Conservation (phyloP, 2,113 vertebrate species). For the Helogale parvula region DNA sequence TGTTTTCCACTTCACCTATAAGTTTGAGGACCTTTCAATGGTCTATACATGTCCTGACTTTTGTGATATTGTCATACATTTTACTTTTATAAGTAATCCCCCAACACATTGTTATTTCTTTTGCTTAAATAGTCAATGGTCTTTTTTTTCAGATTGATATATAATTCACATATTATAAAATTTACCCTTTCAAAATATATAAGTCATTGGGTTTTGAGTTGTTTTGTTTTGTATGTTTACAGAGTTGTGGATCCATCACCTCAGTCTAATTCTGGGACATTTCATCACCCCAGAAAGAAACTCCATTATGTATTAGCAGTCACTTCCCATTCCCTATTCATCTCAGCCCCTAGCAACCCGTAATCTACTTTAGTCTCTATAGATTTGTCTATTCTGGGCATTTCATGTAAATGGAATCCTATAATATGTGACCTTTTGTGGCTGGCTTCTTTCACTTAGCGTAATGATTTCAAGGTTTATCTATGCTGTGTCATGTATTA, state of each 20-base stretch:
- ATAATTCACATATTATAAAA: not conserved
- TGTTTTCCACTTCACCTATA: not conserved
- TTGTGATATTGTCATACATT: not conserved
- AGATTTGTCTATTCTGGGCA: not conserved
- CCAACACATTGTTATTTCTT: not conserved
- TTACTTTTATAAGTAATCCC: not conserved
- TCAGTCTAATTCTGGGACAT: not conserved
- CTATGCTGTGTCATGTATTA: not conserved
- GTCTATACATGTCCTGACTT: not conserved
- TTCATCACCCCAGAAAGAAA: not conserved
- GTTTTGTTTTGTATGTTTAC: not conserved
- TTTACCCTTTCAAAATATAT: not conserved
- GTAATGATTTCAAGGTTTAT: constrained; percentile 10
- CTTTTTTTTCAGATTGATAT: not conserved
- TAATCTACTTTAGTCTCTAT: not conserved
- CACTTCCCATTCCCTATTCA: not conserved
- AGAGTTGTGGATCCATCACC: not conserved
- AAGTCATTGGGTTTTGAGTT: not conserved
- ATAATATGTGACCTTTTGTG: not conserved
- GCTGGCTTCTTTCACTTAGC: not conserved
- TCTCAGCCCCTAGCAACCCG: not conserved
- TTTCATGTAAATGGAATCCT: not conserved
- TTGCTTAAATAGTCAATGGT: not conserved
- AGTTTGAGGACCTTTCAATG: not conserved
- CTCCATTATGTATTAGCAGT: not conserved